A percentile compares a stretch with the other conserved stretches of the same genome.
Conservation (phyloP, 1,140 invertebrate genomes). For the Drosophila parabipectinata region DNA sequence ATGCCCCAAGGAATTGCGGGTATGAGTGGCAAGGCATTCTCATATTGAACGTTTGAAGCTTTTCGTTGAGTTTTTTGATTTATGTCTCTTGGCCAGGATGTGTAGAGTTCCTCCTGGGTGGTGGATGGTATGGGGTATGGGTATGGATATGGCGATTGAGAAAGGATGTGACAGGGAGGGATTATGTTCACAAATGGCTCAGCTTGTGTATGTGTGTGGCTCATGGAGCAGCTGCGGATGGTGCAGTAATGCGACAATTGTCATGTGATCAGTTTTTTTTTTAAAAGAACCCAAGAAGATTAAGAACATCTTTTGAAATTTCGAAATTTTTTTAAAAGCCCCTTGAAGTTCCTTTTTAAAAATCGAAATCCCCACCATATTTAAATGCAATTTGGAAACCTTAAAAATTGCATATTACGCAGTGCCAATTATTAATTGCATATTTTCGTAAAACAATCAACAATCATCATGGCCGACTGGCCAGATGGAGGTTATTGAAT, state of each 20-base stretch:
- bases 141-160: not conserved
- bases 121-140: no score
- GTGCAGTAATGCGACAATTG: constrained; percentile 13
- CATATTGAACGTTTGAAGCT: constrained; percentile 69
- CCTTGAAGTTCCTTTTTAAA: no score
- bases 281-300: no score
- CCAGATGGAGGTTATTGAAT: constrained; percentile 44
- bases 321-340: no score
- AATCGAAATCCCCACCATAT: no score
- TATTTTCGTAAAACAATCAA: constrained; percentile 29
- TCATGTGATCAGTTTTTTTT: not conserved
- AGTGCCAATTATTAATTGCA: constrained; percentile 24
- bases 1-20: constrained; percentile 12
- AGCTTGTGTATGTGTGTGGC: no score
- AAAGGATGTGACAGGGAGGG: constrained; percentile 29
- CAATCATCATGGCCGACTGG: constrained; percentile 20
- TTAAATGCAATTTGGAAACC: no score
- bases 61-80: constrained; percentile 64
- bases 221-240: constrained; percentile 10
- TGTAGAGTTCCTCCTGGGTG: no score
- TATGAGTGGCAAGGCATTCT: constrained; percentile 31
- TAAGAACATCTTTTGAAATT: no score
- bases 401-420: constrained; percentile 1
- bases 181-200: constrained; percentile 26
- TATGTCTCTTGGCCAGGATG: constrained; percentile 45